Conservation (phyloP, 2,888 invertebrate genomes). For the Muschampia staudingeri region DNA sequence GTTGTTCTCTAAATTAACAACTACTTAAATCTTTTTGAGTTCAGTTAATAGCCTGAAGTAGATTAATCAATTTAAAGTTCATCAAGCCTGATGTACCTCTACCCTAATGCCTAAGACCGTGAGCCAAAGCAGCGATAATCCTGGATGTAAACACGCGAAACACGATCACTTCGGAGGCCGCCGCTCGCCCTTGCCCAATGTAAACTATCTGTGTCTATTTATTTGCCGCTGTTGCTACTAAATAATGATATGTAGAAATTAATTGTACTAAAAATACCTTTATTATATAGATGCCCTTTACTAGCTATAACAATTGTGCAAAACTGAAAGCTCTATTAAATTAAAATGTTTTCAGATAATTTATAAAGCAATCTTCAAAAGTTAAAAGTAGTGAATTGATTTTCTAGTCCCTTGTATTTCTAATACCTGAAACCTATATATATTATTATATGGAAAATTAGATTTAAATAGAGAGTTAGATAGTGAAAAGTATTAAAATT, state of each 20-base stretch:
- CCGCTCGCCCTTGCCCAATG: constrained; percentile 60
- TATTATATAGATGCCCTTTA: background rate
- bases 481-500: no score
- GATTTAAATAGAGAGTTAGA: no score
- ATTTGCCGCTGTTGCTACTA: constrained; percentile 14
- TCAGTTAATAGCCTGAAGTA: no score
- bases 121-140: constrained; percentile 87
- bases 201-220: constrained; percentile 40
- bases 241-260: background rate
- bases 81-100: constrained; percentile 67
- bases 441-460: no score
- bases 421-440: no score
- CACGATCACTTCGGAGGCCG: constrained; percentile 86
- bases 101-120: constrained; percentile 80
- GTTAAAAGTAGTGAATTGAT: no score
- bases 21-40: no score
- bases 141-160: constrained; percentile 90
- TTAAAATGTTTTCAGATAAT: no score
- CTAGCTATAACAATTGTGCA: background rate
- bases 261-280: background rate
- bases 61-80: background rate
- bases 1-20: no score
- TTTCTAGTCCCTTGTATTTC: no score
- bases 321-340: no score
- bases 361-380: no score